These are phyloP conservation scores for Drosophila anomelani DNA, from an alignment of 2,888 invertebrate genomes.

Conservation along the genomic window DNA sequence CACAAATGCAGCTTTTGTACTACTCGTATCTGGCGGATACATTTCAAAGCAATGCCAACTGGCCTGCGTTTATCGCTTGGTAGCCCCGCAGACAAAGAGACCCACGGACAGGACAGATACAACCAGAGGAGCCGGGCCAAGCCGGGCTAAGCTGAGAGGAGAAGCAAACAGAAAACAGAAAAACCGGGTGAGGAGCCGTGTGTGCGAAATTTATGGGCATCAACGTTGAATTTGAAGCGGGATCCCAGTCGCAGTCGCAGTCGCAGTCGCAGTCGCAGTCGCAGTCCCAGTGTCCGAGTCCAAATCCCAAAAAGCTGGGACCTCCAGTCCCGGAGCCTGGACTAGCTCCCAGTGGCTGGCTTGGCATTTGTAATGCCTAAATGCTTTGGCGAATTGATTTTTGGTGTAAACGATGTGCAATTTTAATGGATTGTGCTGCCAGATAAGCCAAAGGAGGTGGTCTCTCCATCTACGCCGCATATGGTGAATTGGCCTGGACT, in stretches of 20 bases:
- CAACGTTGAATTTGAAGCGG: conserved; percentile 82
- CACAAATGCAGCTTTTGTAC: conserved; percentile 58
- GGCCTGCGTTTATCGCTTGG: conserved; percentile 73
- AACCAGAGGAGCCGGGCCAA: conserved; percentile 18
- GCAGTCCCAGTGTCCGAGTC: background rate
- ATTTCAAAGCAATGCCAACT: conserved; percentile 77
- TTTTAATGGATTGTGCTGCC: conserved; percentile 84
- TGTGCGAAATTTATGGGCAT: conserved; percentile 83
- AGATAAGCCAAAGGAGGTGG: conserved; percentile 77
- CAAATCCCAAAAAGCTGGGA: conserved; percentile 24
- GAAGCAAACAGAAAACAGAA: conserved; percentile 40
- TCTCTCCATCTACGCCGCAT: background rate
- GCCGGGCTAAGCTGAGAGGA: background rate
- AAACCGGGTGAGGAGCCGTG: conserved; percentile 54
- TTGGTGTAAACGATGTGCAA: conserved; percentile 85
- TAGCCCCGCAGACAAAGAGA: conserved; percentile 54
- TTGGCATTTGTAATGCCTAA: conserved; percentile 82
- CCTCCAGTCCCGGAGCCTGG: conserved; percentile 29
- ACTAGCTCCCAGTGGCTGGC: conserved; percentile 65
- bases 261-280: background rate
- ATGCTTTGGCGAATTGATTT: conserved; percentile 85
- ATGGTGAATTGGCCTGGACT: background rate
- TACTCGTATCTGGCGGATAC: conserved; percentile 72
- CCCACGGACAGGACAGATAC: conserved; percentile 22
- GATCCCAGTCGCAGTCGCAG: conserved; percentile 47